These are phyloP conservation scores for Pocillopora damicornis DNA, from an alignment of 64 coral and sea anemone species.

Conservation along the genomic window DNA sequence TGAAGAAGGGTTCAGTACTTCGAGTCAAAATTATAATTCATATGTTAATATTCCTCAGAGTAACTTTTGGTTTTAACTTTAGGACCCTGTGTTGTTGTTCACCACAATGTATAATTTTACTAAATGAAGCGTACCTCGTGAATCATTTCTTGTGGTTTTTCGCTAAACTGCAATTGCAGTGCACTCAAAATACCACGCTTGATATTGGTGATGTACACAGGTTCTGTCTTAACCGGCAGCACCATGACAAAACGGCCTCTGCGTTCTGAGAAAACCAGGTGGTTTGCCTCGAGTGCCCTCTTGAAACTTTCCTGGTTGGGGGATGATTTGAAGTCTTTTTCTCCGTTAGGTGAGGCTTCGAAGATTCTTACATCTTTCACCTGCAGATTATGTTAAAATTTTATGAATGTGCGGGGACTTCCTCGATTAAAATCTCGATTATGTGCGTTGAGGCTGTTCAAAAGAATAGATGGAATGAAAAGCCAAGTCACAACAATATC, in stretches of 20 bases:
- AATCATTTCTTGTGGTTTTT: conserved; percentile 9
- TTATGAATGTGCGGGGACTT: neutral
- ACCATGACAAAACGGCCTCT: conserved; percentile 39
- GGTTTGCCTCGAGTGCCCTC: conserved; percentile 35
- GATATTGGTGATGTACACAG: conserved; percentile 63
- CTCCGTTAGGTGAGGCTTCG: conserved; percentile 31
- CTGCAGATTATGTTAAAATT: neutral
- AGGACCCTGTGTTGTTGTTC: no score
- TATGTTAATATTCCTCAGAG: no score
- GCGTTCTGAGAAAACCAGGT: conserved; percentile 21
- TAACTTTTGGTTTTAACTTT: no score
- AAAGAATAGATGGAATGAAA: no score
- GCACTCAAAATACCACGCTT: conserved; percentile 80
- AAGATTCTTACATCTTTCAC: conserved; percentile 51
- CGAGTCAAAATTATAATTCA: no score
- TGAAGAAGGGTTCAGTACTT: no score
- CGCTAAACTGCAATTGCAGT: conserved; percentile 63
- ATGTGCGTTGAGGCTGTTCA: no score
- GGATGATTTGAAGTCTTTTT: conserved; percentile 22
- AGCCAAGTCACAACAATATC: no score
- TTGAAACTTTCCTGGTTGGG: conserved; percentile 43
- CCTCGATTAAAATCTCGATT: no score
- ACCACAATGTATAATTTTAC: neutral
- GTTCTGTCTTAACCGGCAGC: neutral
- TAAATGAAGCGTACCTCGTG: conserved; percentile 9